Evolutionary conservation across 1,140 invertebrate genomes (phyloP), one percentile per base, ranked within the genome.

Genomic region (Paracyclopina nana): DNA sequence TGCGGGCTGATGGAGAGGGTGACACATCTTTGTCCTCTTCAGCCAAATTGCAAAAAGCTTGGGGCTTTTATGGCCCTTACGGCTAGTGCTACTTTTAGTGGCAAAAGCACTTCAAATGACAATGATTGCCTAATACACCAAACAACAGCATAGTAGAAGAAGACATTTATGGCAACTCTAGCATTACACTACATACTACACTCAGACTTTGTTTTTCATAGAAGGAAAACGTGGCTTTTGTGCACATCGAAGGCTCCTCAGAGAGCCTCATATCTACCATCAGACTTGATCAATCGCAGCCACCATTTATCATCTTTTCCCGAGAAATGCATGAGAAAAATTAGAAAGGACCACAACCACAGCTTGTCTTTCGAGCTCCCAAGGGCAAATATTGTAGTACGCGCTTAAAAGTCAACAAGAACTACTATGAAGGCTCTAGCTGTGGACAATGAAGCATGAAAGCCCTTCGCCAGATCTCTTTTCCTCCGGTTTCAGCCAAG

Each of bases 41-140:
- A 38, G 34, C n/a, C 20, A 20, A 38, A 38, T 38, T 38, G 34
- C n/a, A 38, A 38, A 38, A n/a, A 38, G 34, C 34, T 38, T 38
- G 34, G 34, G 20, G 14, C 34, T 2, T 20, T 8, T 38, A 16
- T n/a, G 34, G 9, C 14, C 34, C 14, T 8, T n/a, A 4, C 9
- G 34, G 34, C 3, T 8, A n/a, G 5, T 4, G 8, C n/a, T 2
- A 16, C 20, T 38, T 38, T 38, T n/a, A 16, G 14, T 38, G 14
- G 34, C 9, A 16, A 2, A 4, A 16, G 34, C 20, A 16, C 34
- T 16, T 20, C 5, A 3, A n/a, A n/a, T 31, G 8, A 31, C 29
- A 31, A 9, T 16, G n/a, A 4, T 16, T 38, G 20, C 34, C 34
- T 20, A 4, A 2, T n/a, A 5, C 9, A 4, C n/a, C 2, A 38